A percentile compares a stretch with the other conserved stretches of the same genome.
phyloP scores from a whole-genome alignment of 2,888 invertebrate species.

The Phyllotreta cruciferae region DNA sequence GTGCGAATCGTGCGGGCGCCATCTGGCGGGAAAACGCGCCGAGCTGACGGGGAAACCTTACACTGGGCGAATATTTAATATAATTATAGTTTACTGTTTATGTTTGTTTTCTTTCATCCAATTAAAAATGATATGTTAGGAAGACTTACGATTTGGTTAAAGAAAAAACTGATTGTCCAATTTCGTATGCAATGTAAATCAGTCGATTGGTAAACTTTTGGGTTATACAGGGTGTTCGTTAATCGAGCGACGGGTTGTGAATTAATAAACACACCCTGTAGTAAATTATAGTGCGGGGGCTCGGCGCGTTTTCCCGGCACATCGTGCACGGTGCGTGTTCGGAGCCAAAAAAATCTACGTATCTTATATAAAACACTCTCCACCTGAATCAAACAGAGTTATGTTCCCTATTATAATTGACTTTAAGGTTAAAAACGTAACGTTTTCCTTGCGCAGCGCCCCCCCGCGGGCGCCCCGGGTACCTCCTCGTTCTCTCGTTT shows the following conservation, averaged over 20 bases:
- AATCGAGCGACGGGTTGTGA: too few species aligned
- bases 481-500: constrained; percentile 30
- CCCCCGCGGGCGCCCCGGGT: constrained; percentile 41
- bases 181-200: neutral
- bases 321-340: constrained; percentile 40
- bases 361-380: constrained; percentile 50
- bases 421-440: constrained; percentile 71
- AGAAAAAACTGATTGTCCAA: neutral
- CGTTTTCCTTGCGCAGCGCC: constrained; percentile 56
- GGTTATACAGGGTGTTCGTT: too few species aligned
- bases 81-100: neutral
- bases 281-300: too few species aligned
- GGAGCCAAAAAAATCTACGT: constrained; percentile 44
- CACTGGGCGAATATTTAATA: neutral
- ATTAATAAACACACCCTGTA: too few species aligned
- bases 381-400: constrained; percentile 61
- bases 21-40: constrained; percentile 38
- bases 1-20: constrained; percentile 37
- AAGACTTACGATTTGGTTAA: constrained; percentile 3
- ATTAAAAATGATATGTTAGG: constrained; percentile 32
- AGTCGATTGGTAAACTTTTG: neutral
- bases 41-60: neutral
- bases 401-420: constrained; percentile 86
- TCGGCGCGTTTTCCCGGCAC: constrained; percentile 26
- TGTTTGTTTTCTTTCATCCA: constrained; percentile 1